Percentiles rank a stretch among this genome's conserved stretches.
These are phyloP conservation scores for Dryobates pubescens DNA, from an alignment of 2,797 vertebrate genomes.

Conservation along the genomic window DNA sequence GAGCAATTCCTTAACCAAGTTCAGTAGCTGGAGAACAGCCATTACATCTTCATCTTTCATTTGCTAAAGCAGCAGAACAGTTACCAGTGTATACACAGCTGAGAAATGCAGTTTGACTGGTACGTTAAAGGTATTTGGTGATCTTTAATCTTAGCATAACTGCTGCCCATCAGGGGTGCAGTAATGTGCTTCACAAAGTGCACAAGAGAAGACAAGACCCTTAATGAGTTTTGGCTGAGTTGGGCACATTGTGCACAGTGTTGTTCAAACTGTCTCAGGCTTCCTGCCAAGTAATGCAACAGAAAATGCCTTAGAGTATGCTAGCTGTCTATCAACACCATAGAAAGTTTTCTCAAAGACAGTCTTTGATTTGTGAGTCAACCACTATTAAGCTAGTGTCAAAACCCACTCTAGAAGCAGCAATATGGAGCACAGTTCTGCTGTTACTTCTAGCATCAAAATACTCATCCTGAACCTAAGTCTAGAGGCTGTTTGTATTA, in stretches of 20 bases:
- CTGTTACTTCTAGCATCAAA: neutral
- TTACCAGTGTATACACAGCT: constrained; percentile 57
- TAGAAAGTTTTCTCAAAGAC: constrained; percentile 60
- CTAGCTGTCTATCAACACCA: constrained; percentile 56
- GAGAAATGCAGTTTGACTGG: constrained; percentile 72
- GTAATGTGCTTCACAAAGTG: constrained; percentile 69
- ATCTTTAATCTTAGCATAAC: constrained; percentile 74
- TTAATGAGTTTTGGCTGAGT: constrained; percentile 76
- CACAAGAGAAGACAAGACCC: constrained; percentile 71
- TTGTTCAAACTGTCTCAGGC: constrained; percentile 73
- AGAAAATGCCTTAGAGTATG: constrained; percentile 68
- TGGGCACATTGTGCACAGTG: constrained; percentile 65
- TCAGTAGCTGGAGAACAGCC: constrained; percentile 48
- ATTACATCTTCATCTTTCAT: constrained; percentile 61
- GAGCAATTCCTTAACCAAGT: constrained; percentile 31
- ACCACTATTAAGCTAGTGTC: constrained; percentile 2
- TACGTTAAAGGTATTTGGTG: constrained; percentile 74
- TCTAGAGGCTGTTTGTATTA: neutral
- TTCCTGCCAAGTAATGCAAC: constrained; percentile 73
- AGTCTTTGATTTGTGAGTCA: constrained; percentile 61
- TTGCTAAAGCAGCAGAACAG: constrained; percentile 50
- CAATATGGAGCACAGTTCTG: neutral
- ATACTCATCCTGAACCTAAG: neutral
- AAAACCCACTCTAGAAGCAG: neutral
- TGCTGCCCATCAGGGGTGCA: constrained; percentile 73